These are phyloP conservation scores for Hycleus phaleratus DNA, from an alignment of 1,140 invertebrate genomes.

Conservation along the genomic window DNA sequence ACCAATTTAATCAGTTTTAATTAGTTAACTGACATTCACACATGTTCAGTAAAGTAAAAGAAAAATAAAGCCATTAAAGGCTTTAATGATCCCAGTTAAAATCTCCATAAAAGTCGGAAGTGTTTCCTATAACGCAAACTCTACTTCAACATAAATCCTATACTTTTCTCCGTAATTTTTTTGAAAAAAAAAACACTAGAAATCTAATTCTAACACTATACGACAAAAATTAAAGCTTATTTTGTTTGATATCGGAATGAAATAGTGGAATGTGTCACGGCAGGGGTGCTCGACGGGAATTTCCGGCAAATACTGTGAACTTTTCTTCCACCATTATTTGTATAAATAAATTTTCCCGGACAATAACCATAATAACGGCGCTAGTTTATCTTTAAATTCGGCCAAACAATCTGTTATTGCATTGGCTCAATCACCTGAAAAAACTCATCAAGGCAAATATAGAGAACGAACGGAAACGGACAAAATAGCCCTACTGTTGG, in stretches of 20 bases:
- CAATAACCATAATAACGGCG: too few species aligned
- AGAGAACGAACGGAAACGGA: constrained; percentile 6
- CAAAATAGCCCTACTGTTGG: constrained; percentile 7
- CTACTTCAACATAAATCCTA: constrained; percentile 11
- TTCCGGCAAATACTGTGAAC: too few species aligned
- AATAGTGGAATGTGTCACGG: constrained; percentile 22
- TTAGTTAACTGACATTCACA: constrained; percentile 16
- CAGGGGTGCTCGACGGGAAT: too few species aligned
- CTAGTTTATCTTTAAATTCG: too few species aligned
- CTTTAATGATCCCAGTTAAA: constrained; percentile 10
- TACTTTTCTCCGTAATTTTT: not conserved
- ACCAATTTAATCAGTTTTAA: constrained; percentile 10
- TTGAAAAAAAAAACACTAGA: too few species aligned
- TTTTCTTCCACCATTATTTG: too few species aligned
- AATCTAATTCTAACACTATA: too few species aligned
- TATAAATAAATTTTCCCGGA: too few species aligned
- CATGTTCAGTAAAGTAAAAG: constrained; percentile 2
- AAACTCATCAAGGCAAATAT: constrained; percentile 7
- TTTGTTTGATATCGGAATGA: constrained; percentile 14
- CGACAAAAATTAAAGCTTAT: constrained; percentile 22
- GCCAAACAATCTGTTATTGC: too few species aligned
- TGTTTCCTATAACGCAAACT: constrained; percentile 19
- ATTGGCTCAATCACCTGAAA: too few species aligned
- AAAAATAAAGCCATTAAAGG: constrained; percentile 19
- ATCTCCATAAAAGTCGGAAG: constrained; percentile 18